phyloP scores from a whole-genome alignment of 2,888 invertebrate species.

The Tridacna gigas region DNA sequence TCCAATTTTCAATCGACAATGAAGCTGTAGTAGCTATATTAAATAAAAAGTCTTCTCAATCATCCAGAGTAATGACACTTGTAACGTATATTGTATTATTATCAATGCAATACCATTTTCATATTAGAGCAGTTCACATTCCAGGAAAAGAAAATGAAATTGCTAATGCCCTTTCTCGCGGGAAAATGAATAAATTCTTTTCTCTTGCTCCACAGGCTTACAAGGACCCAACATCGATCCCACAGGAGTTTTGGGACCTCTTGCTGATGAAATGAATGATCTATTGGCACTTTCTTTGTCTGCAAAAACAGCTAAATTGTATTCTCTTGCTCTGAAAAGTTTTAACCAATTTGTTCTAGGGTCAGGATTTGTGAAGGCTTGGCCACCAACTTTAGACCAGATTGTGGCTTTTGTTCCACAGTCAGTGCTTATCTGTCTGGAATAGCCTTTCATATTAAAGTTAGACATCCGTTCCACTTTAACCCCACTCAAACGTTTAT shows the following conservation, averaged over 20 bases:
- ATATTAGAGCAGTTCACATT: conserved; percentile 34
- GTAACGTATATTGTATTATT: conserved; percentile 29
- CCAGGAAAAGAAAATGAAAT: conserved; percentile 16
- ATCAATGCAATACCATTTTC: conserved; percentile 31
- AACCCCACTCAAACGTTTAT: conserved; percentile 34
- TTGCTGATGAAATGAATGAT: conserved; percentile 11
- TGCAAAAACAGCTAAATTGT: conserved; percentile 15
- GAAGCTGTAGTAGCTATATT: conserved; percentile 35
- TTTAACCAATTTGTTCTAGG: background rate
- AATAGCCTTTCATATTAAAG: conserved; percentile 37
- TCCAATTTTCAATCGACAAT: conserved; percentile 37
- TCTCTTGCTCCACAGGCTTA: conserved; percentile 29
- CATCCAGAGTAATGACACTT: conserved; percentile 26
- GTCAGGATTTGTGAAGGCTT: background rate
- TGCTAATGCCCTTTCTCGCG: conserved; percentile 27
- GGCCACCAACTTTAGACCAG: conserved; percentile 29
- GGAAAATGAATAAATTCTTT: conserved; percentile 20
- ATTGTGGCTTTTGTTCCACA: conserved; percentile 33
- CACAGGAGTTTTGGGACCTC: conserved; percentile 17
- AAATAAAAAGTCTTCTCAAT: conserved; percentile 44
- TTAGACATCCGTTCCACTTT: background rate
- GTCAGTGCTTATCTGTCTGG: conserved; percentile 33
- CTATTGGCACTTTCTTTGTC: conserved; percentile 26
- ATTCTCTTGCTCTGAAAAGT: conserved; percentile 8
- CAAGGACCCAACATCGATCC: conserved; percentile 2